These are phyloP conservation scores for Chelon labrosus DNA, from an alignment of 2,797 vertebrate species.

Conservation along the genomic window DNA sequence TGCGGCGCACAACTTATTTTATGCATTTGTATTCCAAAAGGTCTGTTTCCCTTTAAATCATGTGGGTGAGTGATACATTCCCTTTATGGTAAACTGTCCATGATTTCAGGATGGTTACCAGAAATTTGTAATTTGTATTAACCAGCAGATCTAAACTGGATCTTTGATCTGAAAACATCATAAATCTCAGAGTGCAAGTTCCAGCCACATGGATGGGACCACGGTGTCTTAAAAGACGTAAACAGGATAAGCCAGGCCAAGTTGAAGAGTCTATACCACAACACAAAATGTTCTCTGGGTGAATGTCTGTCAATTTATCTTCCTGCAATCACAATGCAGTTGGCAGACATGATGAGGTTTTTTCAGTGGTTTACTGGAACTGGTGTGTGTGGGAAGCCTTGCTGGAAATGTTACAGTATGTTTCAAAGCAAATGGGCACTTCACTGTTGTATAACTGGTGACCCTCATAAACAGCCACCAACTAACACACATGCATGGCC, in stretches of 20 bases:
- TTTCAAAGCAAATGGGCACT: slow-evolving; percentile 37
- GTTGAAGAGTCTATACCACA: neutral
- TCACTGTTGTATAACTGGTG: slow-evolving; percentile 51
- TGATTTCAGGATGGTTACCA: slow-evolving; percentile 1
- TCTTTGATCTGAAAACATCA: neutral
- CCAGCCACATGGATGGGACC: neutral
- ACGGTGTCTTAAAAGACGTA: neutral
- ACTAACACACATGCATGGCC: slow-evolving; percentile 36
- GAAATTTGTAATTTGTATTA: neutral
- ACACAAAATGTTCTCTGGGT: slow-evolving; percentile 31
- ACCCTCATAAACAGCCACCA: slow-evolving; percentile 51
- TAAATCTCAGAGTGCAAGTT: neutral
- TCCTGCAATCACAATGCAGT: slow-evolving; percentile 21
- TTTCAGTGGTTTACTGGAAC: slow-evolving; percentile 62
- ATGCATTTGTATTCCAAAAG: neutral
- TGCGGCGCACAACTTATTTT: neutral
- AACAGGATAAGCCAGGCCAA: slow-evolving; percentile 17
- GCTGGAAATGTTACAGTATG: slow-evolving; percentile 26
- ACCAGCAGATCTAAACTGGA: neutral
- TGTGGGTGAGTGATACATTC: neutral
- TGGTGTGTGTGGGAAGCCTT: slow-evolving; percentile 44
- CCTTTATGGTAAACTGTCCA: neutral
- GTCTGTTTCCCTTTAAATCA: neutral
- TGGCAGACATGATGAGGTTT: slow-evolving; percentile 21
- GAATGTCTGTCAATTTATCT: slow-evolving; percentile 2